Conservation (phyloP, 2,113 vertebrate species). For the Herpailurus yagouaroundi region DNA sequence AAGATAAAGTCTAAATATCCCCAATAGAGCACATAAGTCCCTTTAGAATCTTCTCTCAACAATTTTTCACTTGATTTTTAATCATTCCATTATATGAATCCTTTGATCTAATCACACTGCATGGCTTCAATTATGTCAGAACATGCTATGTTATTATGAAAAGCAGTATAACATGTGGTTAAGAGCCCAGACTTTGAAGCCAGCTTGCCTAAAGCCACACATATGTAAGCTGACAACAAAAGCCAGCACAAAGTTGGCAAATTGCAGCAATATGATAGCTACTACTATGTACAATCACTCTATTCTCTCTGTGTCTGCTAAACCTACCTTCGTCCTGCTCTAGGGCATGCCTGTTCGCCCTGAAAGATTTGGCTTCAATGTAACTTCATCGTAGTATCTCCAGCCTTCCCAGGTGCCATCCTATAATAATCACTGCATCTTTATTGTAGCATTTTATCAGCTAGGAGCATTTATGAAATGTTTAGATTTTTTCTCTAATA, state of each 20-base stretch:
- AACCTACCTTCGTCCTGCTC: background rate
- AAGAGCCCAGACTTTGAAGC: background rate
- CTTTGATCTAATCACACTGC: background rate
- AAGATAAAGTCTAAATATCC: background rate
- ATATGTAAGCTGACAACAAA: background rate
- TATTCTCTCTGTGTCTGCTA: background rate
- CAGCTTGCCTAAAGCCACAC: background rate
- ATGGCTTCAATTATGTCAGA: background rate
- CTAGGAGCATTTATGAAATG: background rate
- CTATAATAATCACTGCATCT: background rate
- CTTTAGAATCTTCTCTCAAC: background rate
- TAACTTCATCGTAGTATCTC: background rate
- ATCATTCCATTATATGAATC: background rate
- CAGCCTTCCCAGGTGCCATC: background rate
- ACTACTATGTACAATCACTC: background rate
- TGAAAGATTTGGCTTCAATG: background rate
- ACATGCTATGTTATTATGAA: background rate
- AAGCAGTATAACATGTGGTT: background rate
- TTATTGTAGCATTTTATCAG: background rate
- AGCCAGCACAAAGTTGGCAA: background rate
- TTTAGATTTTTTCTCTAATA: background rate
- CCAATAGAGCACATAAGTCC: fast-evolving
- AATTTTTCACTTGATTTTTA: background rate
- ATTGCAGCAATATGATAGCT: background rate
- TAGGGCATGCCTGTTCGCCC: background rate